Evolutionary conservation across 92 coral and sea anemone species (phyloP).

Genomic region (Micromussa lordhowensis): DNA sequence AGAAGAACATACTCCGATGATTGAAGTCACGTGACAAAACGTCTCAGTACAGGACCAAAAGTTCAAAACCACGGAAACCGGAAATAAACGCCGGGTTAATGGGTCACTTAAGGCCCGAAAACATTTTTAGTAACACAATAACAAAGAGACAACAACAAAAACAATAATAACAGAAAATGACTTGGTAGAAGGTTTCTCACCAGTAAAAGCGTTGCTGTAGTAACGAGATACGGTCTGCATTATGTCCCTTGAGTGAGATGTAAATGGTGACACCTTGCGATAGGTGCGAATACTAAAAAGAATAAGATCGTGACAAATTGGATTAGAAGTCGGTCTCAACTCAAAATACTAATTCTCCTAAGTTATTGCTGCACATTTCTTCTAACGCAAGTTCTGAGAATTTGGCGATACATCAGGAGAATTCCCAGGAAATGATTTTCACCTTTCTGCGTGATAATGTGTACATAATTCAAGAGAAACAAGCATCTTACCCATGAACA

Average conservation of each 20-base stretch:
- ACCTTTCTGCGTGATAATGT: neutral
- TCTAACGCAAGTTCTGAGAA: neutral
- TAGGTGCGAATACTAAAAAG: constrained; percentile 89
- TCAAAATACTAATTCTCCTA: neutral
- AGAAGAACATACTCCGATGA: too few relatives aligned
- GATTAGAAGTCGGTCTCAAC: neutral
- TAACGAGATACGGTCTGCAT: constrained; percentile 97
- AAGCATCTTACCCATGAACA: constrained; percentile 86
- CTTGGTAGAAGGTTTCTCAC: constrained; percentile 49
- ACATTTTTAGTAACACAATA: too few relatives aligned
- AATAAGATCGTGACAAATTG: neutral
- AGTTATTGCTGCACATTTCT: neutral
- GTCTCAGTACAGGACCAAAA: too few relatives aligned
- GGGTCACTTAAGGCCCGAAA: neutral
- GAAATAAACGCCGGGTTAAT: neutral
- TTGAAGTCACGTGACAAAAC: too few relatives aligned
- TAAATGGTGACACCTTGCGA: constrained; percentile 95
- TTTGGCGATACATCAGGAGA: neutral
- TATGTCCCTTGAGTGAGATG: constrained; percentile 96
- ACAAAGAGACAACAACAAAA: too few relatives aligned
- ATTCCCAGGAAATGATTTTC: neutral
- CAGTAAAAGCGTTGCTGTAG: constrained; percentile 95
- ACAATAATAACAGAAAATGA: neutral
- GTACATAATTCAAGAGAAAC: neutral
- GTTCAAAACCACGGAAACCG: neutral